phyloP scores from a whole-genome alignment of 2,888 invertebrate species.

The Tetranychus piercei region DNA sequence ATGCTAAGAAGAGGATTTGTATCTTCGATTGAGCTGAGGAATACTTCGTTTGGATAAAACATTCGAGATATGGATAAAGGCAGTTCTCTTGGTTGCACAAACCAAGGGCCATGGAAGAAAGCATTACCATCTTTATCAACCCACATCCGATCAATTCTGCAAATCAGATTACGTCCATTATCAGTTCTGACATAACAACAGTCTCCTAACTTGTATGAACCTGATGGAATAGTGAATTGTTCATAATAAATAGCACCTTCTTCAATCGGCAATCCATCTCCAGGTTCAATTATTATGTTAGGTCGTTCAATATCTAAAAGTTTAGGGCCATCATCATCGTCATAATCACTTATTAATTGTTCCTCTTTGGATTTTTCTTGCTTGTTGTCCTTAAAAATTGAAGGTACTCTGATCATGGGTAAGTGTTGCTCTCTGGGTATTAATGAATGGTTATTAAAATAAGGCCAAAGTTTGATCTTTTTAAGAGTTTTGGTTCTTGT shows the following conservation, averaged over 20 bases:
- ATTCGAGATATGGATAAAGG: slow-evolving; percentile 50
- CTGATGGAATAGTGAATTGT: slow-evolving; percentile 61
- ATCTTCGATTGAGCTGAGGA: slow-evolving; percentile 74
- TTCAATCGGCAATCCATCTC: slow-evolving; percentile 51
- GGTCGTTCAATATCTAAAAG: slow-evolving; percentile 19
- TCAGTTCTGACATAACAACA: slow-evolving; percentile 84
- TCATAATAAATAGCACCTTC: slow-evolving; percentile 60
- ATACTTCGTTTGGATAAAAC: slow-evolving; percentile 82
- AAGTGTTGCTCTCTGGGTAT: slow-evolving; percentile 51
- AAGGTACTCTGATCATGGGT: slow-evolving; percentile 68
- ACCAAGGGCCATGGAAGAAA: slow-evolving; percentile 76
- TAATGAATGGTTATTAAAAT: slow-evolving; percentile 41
- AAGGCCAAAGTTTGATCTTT: slow-evolving; percentile 47
- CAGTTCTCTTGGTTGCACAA: slow-evolving; percentile 48
- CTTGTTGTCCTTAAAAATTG: slow-evolving; percentile 62
- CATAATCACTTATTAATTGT: neutral
- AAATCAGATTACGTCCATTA: slow-evolving; percentile 65
- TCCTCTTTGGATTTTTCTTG: slow-evolving; percentile 42
- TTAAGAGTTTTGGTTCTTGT: slow-evolving; percentile 69
- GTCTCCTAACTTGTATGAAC: slow-evolving; percentile 32
- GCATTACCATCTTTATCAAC: slow-evolving; percentile 72
- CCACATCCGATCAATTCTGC: slow-evolving; percentile 87
- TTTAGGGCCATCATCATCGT: neutral
- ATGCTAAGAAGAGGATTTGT: slow-evolving; percentile 75
- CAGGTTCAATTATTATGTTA: slow-evolving; percentile 15